Conservation (phyloP, 2,113 vertebrate species). For the Dicrurus megarhynchus region DNA sequence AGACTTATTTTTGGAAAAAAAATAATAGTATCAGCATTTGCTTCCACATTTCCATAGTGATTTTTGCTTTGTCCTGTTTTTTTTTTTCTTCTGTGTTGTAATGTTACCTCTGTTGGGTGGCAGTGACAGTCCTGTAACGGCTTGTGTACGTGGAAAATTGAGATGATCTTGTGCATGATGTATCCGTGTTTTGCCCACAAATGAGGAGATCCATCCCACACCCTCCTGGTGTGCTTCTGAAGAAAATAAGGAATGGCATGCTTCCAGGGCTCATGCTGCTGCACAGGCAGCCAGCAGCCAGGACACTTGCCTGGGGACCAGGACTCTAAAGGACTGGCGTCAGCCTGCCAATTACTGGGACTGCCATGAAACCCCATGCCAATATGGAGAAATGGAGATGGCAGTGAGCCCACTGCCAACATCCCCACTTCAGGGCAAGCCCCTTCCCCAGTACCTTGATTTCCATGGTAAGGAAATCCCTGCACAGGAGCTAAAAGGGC, state of each 20-base stretch:
- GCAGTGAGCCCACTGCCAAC: neutral
- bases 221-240: neutral
- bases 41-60: neutral
- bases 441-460: neutral
- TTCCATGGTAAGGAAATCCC: neutral
- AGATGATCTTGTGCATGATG: neutral
- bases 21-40: neutral
- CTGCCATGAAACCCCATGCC: neutral
- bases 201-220: neutral
- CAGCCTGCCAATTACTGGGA: neutral
- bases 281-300: neutral
- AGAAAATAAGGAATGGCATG: neutral
- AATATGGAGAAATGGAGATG: neutral
- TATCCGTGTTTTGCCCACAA: neutral
- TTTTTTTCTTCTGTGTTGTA: neutral
- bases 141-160: neutral
- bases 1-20: neutral
- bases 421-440: neutral
- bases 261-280: neutral
- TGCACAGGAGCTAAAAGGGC: neutral
- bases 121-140: neutral
- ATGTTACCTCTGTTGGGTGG: neutral
- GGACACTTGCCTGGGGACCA: neutral
- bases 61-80: neutral
- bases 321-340: neutral